phyloP scores from a whole-genome alignment of 2,797 vertebrate species.

The Mionectes olivaceus region DNA sequence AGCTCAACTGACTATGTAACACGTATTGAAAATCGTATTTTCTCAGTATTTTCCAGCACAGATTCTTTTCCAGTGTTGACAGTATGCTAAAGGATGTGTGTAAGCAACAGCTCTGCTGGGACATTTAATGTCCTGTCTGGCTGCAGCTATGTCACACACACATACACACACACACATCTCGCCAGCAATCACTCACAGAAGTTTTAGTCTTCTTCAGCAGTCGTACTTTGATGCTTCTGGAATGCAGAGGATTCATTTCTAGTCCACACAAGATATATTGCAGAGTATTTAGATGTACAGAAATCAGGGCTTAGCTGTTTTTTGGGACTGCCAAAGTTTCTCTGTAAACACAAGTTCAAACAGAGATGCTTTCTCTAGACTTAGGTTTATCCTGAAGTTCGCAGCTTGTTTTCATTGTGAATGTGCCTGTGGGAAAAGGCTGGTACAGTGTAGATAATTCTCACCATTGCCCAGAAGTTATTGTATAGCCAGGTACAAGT shows the following conservation, averaged over 20 bases:
- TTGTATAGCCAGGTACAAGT: background rate
- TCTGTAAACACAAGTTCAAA: slow-evolving; percentile 71
- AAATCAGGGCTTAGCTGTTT: slow-evolving; percentile 67
- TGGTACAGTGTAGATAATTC: slow-evolving; percentile 20
- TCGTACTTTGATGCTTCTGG: slow-evolving; percentile 58
- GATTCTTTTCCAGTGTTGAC: slow-evolving; percentile 36
- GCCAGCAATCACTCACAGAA: slow-evolving; percentile 39
- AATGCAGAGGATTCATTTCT: slow-evolving; percentile 53
- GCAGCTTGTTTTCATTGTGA: slow-evolving; percentile 60
- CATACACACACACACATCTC: background rate
- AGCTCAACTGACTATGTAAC: background rate
- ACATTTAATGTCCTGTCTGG: slow-evolving; percentile 45
- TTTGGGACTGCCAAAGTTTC: slow-evolving; percentile 67
- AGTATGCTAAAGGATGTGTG: slow-evolving; percentile 29
- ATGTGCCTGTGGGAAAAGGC: slow-evolving; percentile 11
- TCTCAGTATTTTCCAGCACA: background rate
- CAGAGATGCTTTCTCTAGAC: slow-evolving; percentile 55
- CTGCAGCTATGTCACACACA: slow-evolving; percentile 28
- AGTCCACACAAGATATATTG: slow-evolving; percentile 68
- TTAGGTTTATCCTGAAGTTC: slow-evolving; percentile 33
- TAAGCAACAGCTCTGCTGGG: slow-evolving; percentile 43
- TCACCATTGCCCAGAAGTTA: background rate
- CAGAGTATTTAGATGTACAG: slow-evolving; percentile 62
- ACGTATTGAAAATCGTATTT: background rate
- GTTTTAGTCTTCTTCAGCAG: slow-evolving; percentile 64